Evolutionary conservation across 2,888 invertebrate genomes (phyloP).

Genomic region (Athripsodes cinereus): DNA sequence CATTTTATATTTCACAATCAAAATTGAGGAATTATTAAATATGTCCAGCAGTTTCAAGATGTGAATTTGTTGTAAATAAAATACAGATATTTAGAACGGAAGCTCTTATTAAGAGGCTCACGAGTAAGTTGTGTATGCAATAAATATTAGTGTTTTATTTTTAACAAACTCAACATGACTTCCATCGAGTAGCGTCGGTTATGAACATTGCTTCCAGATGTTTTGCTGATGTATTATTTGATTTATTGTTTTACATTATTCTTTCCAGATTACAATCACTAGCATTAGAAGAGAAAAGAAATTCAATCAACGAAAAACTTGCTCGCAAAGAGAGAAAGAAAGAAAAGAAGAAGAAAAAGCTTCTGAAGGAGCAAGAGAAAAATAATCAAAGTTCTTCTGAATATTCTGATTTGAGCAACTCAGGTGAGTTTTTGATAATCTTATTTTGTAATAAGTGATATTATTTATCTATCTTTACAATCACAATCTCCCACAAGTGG

Average conservation of each 20-base stretch:
- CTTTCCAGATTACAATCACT: conserved; percentile 51
- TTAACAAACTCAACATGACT: no score
- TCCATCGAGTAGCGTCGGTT: no score
- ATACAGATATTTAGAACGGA: not conserved
- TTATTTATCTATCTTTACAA: not conserved
- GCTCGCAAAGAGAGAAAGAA: conserved; percentile 67
- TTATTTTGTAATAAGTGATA: not conserved
- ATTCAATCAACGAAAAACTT: conserved; percentile 64
- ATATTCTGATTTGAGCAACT: conserved; percentile 26
- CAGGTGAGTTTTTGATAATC: conserved; percentile 27
- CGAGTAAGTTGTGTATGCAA: not conserved
- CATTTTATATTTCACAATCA: no score
- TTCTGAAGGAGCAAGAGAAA: conserved; percentile 39
- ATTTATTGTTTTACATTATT: conserved; percentile 7
- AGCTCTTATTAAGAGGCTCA: no score
- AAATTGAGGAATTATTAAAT: conserved; percentile 24
- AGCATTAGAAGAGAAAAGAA: conserved; percentile 61
- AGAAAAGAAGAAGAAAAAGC: conserved; percentile 62
- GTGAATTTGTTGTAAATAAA: not conserved
- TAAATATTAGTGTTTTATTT: not conserved
- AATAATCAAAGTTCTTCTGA: conserved; percentile 32
- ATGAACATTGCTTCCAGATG: no score
- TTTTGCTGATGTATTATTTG: not conserved
- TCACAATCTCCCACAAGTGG: no score
- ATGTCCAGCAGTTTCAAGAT: not conserved